Evolutionary conservation across 1,140 invertebrate genomes (phyloP).

Genomic region (Oncopeltus fasciatus): DNA sequence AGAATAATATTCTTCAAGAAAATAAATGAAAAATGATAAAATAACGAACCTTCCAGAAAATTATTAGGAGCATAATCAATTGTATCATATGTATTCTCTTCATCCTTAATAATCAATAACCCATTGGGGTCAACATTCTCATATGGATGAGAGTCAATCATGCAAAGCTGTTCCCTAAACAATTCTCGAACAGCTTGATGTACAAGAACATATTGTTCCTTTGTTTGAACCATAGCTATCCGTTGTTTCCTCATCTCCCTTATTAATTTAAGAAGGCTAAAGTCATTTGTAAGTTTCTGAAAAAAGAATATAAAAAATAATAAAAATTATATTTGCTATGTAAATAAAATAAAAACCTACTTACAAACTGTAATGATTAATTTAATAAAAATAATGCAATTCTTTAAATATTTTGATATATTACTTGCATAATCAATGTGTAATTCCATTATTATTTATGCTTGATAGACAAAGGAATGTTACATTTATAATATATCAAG

Average conservation of each 20-base stretch:
- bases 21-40: neutral
- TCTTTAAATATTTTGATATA: no score
- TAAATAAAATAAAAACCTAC: neutral
- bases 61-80: constrained; percentile 2
- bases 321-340: constrained; percentile 9
- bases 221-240: constrained; percentile 82
- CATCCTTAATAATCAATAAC: constrained; percentile 26
- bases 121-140: constrained; percentile 38
- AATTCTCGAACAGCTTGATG: constrained; percentile 45
- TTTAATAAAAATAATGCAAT: neutral
- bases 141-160: constrained; percentile 43
- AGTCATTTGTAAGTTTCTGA: constrained; percentile 38
- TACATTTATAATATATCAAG: no score
- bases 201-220: constrained; percentile 85
- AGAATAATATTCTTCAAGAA: neutral
- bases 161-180: constrained; percentile 38
- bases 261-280: constrained; percentile 41
- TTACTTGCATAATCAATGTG: no score
- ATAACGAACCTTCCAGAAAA: constrained; percentile 3
- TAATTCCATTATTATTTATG: no score
- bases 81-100: constrained; percentile 6
- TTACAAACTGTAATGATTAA: neutral
- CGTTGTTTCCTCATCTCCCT: constrained; percentile 42
- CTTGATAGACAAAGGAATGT: no score
- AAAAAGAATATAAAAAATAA: no score